These are phyloP conservation scores for Sebastes itinus DNA, from an alignment of 2,797 vertebrate genomes.

Conservation along the genomic window DNA sequence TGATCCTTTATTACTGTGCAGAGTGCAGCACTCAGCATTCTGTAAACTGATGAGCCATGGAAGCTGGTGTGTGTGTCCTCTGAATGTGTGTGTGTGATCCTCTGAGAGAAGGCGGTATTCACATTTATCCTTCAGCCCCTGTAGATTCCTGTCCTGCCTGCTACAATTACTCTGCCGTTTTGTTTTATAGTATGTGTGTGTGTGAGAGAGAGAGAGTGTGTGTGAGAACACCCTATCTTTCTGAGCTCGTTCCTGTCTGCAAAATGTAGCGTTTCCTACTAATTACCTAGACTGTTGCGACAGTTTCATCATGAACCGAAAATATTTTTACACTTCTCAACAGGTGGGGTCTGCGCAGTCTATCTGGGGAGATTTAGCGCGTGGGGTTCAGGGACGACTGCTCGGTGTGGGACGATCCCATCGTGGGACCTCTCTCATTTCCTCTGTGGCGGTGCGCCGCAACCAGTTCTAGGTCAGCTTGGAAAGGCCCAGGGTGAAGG, in stretches of 20 bases:
- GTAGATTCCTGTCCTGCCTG: slow-evolving; percentile 44
- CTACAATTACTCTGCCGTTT: slow-evolving; percentile 49
- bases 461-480: not conserved
- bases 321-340: not conserved
- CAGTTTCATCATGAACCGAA: not conserved
- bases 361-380: not conserved
- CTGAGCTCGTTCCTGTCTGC: not conserved
- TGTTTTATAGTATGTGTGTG: slow-evolving; percentile 20
- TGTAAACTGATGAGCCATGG: slow-evolving; percentile 65
- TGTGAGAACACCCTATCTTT: not conserved
- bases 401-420: not conserved
- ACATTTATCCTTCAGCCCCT: slow-evolving; percentile 56
- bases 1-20: slow-evolving; percentile 60
- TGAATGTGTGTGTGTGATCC: slow-evolving; percentile 4
- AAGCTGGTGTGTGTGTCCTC: slow-evolving; percentile 12
- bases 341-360: not conserved
- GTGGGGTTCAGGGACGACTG: not conserved
- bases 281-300: not conserved
- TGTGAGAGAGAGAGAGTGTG: not conserved
- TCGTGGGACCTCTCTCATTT: not conserved
- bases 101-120: slow-evolving; percentile 30
- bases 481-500: not conserved
- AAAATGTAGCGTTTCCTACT: not conserved
- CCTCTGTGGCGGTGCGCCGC: no score
- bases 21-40: slow-evolving; percentile 66